Percentiles rank a stretch among this genome's conserved stretches.
phyloP scores from a whole-genome alignment of 2,888 invertebrate species.

The Suillia variegata region DNA sequence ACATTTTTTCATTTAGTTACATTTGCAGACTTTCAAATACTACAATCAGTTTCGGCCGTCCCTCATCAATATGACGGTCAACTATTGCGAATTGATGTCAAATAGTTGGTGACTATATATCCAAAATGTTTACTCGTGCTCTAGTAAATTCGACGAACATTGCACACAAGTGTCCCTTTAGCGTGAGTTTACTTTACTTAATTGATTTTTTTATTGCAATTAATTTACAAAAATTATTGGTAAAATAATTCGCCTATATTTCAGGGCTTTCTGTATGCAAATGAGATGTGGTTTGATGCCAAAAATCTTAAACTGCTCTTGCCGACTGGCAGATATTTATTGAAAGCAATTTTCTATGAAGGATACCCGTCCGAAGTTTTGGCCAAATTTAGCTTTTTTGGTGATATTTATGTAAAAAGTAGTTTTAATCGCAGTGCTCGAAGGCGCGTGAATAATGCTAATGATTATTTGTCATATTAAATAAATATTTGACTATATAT shows the following conservation, averaged over 20 bases:
- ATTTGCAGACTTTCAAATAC: slow-evolving; percentile 2
- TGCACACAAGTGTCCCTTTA: neutral
- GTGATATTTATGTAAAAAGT: no score
- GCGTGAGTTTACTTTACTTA: neutral
- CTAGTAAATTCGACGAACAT: slow-evolving; percentile 1
- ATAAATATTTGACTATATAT: no score
- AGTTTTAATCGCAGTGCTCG: no score
- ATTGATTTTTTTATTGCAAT: neutral
- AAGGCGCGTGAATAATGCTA: no score
- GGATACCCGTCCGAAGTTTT: no score
- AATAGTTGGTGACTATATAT: neutral
- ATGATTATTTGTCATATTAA: no score
- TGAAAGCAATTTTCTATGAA: no score
- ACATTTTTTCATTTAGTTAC: neutral
- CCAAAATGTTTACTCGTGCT: neutral
- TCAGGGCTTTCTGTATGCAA: neutral
- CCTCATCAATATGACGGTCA: neutral
- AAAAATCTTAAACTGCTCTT: neutral
- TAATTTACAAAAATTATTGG: neutral
- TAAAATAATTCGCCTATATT: neutral
- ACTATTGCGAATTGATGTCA: neutral
- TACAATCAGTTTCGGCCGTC: slow-evolving; percentile 1
- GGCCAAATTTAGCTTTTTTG: no score
- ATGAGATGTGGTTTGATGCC: neutral
- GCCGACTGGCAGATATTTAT: neutral